Conservation (phyloP, 2,113 vertebrate species). For the Python bivittatus region DNA sequence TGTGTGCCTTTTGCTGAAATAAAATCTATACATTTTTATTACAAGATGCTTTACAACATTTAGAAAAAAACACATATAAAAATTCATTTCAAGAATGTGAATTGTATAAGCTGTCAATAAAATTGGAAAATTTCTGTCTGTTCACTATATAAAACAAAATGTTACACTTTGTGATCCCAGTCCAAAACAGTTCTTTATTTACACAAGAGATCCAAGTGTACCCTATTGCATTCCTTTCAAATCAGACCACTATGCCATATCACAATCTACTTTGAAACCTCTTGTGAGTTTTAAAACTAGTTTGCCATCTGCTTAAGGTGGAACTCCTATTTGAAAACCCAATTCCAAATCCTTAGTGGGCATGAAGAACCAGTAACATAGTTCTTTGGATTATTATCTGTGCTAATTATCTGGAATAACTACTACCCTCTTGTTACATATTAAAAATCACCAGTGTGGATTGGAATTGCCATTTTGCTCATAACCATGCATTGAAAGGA, state of each 20-base stretch:
- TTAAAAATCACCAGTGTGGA: not conserved
- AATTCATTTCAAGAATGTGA: not conserved
- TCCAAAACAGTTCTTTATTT: not conserved
- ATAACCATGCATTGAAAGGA: not conserved
- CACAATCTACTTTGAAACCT: not conserved
- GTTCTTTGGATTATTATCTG: not conserved
- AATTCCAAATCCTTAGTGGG: not conserved
- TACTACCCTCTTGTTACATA: not conserved
- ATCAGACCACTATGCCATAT: not conserved
- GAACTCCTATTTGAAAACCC: not conserved
- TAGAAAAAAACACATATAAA: not conserved
- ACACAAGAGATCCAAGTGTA: not conserved
- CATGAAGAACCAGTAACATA: not conserved
- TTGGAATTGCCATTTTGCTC: not conserved
- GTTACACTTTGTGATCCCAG: not conserved
- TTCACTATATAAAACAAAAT: not conserved
- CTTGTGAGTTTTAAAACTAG: conserved; percentile 9
- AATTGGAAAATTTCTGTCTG: not conserved
- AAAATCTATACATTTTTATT: not conserved
- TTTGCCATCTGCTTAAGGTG: not conserved
- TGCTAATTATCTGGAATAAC: conserved; percentile 14
- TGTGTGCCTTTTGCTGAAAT: not conserved
- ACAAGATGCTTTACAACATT: not conserved
- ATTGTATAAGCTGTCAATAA: not conserved
- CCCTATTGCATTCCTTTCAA: not conserved